Evolutionary conservation across 2,113 vertebrate species (phyloP).

Genomic region (Cyanoderma ruficeps): DNA sequence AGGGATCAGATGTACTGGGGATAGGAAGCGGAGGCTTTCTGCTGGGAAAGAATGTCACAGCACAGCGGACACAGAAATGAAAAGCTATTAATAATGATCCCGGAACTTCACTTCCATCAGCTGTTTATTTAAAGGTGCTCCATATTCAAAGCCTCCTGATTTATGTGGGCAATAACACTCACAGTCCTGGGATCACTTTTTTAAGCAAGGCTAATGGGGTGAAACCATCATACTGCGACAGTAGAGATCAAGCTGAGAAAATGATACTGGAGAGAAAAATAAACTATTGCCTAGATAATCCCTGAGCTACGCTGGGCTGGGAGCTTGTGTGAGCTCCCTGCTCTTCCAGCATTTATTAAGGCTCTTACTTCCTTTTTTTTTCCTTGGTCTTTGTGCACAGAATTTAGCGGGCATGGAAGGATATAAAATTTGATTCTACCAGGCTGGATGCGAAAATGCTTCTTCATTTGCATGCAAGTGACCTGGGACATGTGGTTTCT

Average conservation of each 20-base stretch:
- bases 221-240: constrained; percentile 72
- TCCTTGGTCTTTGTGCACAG: constrained; percentile 19
- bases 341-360: constrained; percentile 49
- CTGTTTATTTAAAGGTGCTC: constrained; percentile 86
- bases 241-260: constrained; percentile 71
- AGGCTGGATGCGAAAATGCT: constrained; percentile 24
- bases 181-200: constrained; percentile 73
- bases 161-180: constrained; percentile 80
- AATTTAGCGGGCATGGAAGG: constrained; percentile 31
- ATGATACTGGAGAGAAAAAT: constrained; percentile 68
- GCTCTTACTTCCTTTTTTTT: constrained; percentile 25
- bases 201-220: constrained; percentile 82
- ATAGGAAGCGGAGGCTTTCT: constrained; percentile 73
- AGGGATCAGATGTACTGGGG: constrained; percentile 72
- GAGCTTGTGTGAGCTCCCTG: constrained; percentile 13
- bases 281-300: constrained; percentile 66
- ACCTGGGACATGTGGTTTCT: background rate
- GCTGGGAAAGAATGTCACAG: constrained; percentile 81
- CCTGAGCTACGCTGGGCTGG: constrained; percentile 14
- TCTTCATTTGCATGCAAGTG: background rate
- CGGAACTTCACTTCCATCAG: constrained; percentile 82
- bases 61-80: constrained; percentile 81
- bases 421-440: constrained; percentile 27
- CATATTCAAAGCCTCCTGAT: constrained; percentile 77
- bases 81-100: constrained; percentile 86